Evolutionary conservation across 2,113 vertebrate genomes (phyloP).

Genomic region (Grallaria varia): DNA sequence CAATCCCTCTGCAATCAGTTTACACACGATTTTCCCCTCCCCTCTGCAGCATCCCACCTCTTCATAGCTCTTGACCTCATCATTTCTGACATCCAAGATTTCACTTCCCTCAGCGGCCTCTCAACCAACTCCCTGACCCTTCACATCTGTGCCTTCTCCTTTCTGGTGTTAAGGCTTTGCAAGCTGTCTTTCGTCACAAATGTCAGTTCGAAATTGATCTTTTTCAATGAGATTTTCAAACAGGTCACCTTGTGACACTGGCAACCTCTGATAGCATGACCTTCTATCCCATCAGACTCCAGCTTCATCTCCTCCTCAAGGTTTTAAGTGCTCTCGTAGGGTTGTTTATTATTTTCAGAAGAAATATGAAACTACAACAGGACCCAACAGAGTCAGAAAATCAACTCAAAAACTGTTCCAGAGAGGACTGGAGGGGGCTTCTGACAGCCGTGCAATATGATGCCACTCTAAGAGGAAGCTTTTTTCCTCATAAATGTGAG

Average conservation of each 20-base stretch:
- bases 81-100: background rate
- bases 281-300: background rate
- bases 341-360: background rate
- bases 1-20: background rate
- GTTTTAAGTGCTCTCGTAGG: background rate
- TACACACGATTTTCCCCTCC: background rate
- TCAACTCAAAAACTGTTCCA: background rate
- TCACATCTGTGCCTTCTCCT: background rate
- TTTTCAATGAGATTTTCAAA: background rate
- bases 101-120: background rate
- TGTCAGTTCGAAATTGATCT: background rate
- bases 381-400: background rate
- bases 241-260: background rate
- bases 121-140: background rate
- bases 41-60: background rate
- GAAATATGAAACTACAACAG: background rate
- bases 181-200: background rate
- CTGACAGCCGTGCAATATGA: background rate
- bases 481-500: background rate
- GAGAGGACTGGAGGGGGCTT: background rate
- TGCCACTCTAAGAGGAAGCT: background rate
- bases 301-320: background rate
- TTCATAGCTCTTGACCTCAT: background rate
- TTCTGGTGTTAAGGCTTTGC: background rate
- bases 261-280: background rate